Evolutionary conservation across 2,888 invertebrate species (phyloP).

Genomic region (Aphodius sticticus): DNA sequence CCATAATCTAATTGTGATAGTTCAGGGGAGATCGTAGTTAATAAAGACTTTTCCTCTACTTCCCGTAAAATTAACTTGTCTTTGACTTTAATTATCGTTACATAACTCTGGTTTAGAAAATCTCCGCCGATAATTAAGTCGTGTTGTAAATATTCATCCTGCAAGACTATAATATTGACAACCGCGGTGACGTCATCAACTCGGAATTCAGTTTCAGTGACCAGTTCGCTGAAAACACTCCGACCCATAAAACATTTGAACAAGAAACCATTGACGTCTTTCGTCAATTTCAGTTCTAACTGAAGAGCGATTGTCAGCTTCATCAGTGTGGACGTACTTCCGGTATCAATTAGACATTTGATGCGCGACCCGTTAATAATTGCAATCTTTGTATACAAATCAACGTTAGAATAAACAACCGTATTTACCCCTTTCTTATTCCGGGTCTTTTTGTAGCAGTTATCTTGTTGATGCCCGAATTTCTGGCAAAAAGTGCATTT

Average conservation of each 20-base stretch:
- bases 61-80: background rate
- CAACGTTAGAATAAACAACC: too few relatives aligned
- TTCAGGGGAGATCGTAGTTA: background rate
- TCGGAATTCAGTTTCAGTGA: background rate
- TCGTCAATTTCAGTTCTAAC: background rate
- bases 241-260: background rate
- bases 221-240: constrained; percentile 4
- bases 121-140: background rate
- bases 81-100: background rate
- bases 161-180: background rate
- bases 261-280: background rate
- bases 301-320: background rate
- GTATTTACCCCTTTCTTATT: too few relatives aligned
- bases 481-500: too few relatives aligned
- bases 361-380: constrained; percentile 4
- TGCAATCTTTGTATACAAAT: background rate
- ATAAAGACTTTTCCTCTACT: background rate
- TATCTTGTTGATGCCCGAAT: too few relatives aligned
- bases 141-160: background rate
- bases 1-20: background rate
- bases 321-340: background rate
- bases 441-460: too few relatives aligned
- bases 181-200: background rate
- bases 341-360: background rate
- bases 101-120: background rate